Conservation (phyloP, 2,797 vertebrate species). For the Adrianichthys oophorus region DNA sequence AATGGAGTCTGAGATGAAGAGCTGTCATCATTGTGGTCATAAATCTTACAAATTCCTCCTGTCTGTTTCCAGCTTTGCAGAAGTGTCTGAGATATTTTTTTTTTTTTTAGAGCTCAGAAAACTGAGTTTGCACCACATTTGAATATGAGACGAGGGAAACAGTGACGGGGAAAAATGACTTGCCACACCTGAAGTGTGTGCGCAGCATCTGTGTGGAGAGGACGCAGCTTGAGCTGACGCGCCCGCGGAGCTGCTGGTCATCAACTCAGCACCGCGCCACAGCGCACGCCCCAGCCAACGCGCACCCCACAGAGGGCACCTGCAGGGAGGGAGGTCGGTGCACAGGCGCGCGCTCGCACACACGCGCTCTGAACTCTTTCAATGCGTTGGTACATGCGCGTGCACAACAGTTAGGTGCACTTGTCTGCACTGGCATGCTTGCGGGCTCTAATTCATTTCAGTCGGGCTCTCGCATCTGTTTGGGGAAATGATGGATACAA, state of each 20-base stretch:
- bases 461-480: too few relatives aligned
- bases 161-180: constrained; percentile 26
- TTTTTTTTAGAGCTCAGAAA: neutral
- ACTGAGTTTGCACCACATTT: constrained; percentile 15
- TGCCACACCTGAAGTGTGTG: constrained; percentile 29
- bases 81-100: constrained; percentile 1
- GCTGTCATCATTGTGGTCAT: constrained; percentile 41
- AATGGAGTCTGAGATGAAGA: constrained; percentile 47
- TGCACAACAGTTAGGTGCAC: constrained; percentile 34
- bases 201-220: constrained; percentile 6
- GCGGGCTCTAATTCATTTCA: too few relatives aligned
- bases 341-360: neutral
- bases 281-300: neutral
- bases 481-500: too few relatives aligned
- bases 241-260: constrained; percentile 10
- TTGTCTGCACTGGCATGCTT: constrained; percentile 34
- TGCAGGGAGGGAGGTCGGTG: constrained; percentile 41
- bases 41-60: constrained; percentile 46
- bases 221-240: constrained; percentile 1
- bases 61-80: constrained; percentile 27
- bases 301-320: constrained; percentile 15
- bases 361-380: constrained; percentile 1
- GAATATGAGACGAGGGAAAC: constrained; percentile 29
- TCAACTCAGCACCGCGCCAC: constrained; percentile 1
- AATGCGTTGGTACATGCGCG: neutral